phyloP scores from a whole-genome alignment of 2,797 vertebrate species.

The Lycodopsis pacificus region DNA sequence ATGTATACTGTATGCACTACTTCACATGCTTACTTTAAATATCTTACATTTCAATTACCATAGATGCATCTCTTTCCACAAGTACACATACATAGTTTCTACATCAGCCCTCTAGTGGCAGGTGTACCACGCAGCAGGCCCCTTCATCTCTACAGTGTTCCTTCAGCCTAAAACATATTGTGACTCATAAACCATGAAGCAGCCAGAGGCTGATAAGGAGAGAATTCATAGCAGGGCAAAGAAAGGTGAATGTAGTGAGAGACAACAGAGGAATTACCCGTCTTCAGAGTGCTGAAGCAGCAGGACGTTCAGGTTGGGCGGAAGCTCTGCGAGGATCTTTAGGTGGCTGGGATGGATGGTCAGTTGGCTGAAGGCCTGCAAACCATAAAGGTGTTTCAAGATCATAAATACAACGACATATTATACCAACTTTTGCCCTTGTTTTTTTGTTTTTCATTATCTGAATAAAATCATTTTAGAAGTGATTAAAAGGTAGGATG shows the following conservation, averaged over 20 bases:
- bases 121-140: slow-evolving; percentile 6
- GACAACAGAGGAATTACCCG: slow-evolving; percentile 78
- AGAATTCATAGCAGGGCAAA: neutral
- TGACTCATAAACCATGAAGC: slow-evolving; percentile 2
- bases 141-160: slow-evolving; percentile 1
- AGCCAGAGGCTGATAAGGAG: neutral
- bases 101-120: slow-evolving; percentile 45
- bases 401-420: neutral
- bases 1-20: neutral
- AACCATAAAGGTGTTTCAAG: neutral
- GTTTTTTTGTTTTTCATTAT: neutral
- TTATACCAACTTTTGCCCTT: neutral
- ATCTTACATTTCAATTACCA: neutral
- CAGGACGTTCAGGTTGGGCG: slow-evolving; percentile 84
- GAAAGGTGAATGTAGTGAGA: neutral
- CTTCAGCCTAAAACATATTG: slow-evolving; percentile 5
- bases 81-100: neutral
- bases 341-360: slow-evolving; percentile 86
- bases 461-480: neutral
- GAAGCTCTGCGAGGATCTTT: slow-evolving; percentile 86
- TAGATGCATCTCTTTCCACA: neutral
- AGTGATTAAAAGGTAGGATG: neutral
- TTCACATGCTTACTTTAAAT: neutral
- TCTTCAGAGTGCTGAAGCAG: slow-evolving; percentile 91
- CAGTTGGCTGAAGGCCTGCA: slow-evolving; percentile 88